Percentiles rank a stretch among this genome's conserved stretches.
phyloP scores from a whole-genome alignment of 2,797 vertebrate species.

The Gallirallus australis region DNA sequence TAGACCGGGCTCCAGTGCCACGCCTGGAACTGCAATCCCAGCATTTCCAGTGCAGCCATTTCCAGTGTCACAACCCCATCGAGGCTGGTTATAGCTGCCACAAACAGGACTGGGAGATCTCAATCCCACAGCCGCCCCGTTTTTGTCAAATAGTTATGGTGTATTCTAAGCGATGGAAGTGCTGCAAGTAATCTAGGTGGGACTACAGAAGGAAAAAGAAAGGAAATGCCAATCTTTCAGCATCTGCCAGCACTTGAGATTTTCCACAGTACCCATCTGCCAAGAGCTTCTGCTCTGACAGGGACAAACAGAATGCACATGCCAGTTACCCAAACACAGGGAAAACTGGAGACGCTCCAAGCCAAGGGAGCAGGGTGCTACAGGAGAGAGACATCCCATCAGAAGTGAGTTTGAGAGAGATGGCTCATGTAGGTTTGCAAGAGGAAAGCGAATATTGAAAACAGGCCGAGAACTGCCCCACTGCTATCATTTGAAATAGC shows the following conservation, averaged over 20 bases:
- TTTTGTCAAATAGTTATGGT: not conserved
- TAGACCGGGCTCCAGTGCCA: not conserved
- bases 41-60: not conserved
- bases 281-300: not conserved
- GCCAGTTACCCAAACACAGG: not conserved
- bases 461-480: not conserved
- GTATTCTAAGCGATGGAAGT: not conserved
- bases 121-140: fast-evolving
- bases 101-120: not conserved
- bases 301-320: not conserved
- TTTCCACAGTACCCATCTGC: not conserved
- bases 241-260: not conserved
- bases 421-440: not conserved
- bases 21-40: not conserved
- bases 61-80: not conserved
- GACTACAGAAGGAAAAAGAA: not conserved
- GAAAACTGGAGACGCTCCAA: not conserved
- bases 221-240: not conserved
- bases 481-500: not conserved
- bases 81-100: fast-evolving
- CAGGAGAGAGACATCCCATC: not conserved
- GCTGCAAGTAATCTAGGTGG: not conserved
- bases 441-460: not conserved
- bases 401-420: not conserved
- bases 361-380: not conserved